These are phyloP conservation scores for Phainopepla nitens DNA, from an alignment of 2,113 vertebrate species.

Conservation along the genomic window DNA sequence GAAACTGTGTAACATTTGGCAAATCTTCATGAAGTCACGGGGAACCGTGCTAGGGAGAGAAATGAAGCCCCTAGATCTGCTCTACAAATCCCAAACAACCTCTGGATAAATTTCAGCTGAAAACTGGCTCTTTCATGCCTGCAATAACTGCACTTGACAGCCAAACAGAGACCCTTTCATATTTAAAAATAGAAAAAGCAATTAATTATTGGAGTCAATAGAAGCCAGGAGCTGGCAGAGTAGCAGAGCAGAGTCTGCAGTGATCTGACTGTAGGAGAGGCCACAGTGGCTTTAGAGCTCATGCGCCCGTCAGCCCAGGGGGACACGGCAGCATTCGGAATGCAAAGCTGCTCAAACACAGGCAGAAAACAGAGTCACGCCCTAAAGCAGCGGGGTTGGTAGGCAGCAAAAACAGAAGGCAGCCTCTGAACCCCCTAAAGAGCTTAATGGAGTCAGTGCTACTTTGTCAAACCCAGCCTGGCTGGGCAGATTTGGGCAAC, in stretches of 20 bases:
- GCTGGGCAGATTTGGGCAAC: not conserved
- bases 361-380: not conserved
- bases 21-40: rapidly evolving
- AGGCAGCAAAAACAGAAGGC: not conserved
- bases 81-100: not conserved
- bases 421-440: not conserved
- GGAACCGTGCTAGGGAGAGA: not conserved
- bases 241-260: not conserved
- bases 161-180: conserved; percentile 39
- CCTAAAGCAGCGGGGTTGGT: rapidly evolving
- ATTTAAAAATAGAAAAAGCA: conserved; percentile 49
- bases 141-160: not conserved
- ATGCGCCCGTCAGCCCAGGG: rapidly evolving
- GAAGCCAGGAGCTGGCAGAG: not conserved
- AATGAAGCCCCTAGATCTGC: not conserved
- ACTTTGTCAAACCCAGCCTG: not conserved
- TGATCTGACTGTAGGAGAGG: not conserved
- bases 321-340: rapidly evolving
- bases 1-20: not conserved
- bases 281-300: not conserved
- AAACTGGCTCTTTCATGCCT: conserved; percentile 18
- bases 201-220: conserved; percentile 32
- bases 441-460: not conserved
- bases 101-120: conserved; percentile 15
- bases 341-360: not conserved